These are phyloP conservation scores for Sapayoa aenigma DNA, from an alignment of 2,113 vertebrate genomes.

Conservation along the genomic window DNA sequence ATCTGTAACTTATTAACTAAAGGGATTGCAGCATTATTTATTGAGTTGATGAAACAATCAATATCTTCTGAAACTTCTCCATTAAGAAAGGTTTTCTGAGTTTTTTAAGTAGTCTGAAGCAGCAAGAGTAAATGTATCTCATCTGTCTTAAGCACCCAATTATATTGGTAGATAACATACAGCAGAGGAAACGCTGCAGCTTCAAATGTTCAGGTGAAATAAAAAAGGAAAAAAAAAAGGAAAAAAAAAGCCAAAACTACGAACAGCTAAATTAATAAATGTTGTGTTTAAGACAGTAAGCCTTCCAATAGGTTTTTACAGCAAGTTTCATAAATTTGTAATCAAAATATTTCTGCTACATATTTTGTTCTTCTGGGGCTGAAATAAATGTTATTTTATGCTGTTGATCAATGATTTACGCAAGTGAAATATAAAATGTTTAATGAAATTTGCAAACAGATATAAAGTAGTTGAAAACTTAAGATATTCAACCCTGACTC, in stretches of 20 bases:
- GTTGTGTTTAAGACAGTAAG: neutral
- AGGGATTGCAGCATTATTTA: neutral
- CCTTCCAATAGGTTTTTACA: neutral
- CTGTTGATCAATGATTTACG: neutral
- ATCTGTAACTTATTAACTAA: neutral
- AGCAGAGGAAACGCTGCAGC: rapidly evolving
- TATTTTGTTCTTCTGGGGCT: neutral
- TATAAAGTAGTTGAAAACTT: neutral
- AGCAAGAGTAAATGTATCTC: neutral
- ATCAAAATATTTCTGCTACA: neutral
- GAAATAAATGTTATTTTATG: neutral
- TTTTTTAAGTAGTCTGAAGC: neutral
- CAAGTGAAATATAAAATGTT: neutral
- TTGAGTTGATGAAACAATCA: neutral
- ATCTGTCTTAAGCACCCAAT: neutral
- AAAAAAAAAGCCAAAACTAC: neutral
- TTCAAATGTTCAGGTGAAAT: neutral
- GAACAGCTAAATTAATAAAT: neutral
- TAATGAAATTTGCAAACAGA: neutral
- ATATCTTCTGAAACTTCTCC: neutral
- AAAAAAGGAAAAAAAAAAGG: too few relatives aligned
- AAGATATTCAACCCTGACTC: neutral
- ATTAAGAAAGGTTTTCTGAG: neutral
- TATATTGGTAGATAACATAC: neutral
- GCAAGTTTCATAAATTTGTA: neutral